Conservation (phyloP, 2,797 vertebrate species). For the Orientallactaga sibirica region DNA sequence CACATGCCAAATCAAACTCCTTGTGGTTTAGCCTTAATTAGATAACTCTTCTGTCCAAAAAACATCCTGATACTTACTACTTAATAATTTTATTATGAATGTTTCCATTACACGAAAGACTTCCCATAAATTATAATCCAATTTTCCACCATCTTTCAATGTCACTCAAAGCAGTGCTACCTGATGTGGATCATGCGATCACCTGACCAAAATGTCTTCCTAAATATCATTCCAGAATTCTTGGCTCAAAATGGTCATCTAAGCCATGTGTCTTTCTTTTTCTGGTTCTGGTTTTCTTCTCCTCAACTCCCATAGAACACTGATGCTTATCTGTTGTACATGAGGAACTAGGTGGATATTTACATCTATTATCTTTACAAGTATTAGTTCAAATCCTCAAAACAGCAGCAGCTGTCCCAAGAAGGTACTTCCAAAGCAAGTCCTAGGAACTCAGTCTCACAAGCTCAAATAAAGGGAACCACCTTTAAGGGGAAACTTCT, state of each 20-base stretch:
- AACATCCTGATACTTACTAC: neutral
- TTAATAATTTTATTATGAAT: conserved; percentile 35
- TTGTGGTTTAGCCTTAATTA: neutral
- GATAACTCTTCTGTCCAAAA: conserved; percentile 28
- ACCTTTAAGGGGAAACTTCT: neutral
- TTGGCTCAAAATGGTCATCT: neutral
- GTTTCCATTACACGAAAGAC: neutral
- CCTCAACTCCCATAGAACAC: neutral
- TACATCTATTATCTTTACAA: neutral
- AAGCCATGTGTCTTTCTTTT: neutral
- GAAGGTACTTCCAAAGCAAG: conserved; percentile 18
- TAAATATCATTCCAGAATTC: neutral
- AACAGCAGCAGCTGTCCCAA: neutral
- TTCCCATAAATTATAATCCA: neutral
- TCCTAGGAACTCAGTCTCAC: conserved; percentile 1
- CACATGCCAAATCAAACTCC: conserved; percentile 19
- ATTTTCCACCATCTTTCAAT: neutral
- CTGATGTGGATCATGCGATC: neutral
- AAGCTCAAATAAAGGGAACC: conserved; percentile 6
- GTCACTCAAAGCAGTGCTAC: neutral
- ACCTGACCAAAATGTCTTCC: conserved; percentile 1
- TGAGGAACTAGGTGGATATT: neutral
- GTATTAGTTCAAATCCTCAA: neutral
- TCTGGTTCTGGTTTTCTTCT: neutral
- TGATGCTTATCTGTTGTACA: neutral